A percentile compares a stretch with the other conserved stretches of the same genome.
These are phyloP conservation scores for Drosophila mercatorum DNA, from an alignment of 2,888 invertebrate genomes.

Conservation along the genomic window DNA sequence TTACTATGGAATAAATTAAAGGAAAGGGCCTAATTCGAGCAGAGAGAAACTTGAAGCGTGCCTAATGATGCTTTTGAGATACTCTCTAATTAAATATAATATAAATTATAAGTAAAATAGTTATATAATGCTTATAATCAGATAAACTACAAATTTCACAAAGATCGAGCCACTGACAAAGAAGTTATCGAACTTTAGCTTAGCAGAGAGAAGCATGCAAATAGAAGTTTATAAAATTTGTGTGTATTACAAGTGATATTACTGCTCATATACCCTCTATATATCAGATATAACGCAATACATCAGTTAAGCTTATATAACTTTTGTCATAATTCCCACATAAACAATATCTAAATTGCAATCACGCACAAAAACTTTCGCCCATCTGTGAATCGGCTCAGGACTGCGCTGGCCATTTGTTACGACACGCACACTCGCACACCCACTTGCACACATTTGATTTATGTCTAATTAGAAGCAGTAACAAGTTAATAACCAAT, in stretches of 20 bases:
- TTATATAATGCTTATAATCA: background rate
- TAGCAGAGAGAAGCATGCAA: no score
- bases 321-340: background rate
- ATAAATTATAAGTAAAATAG: background rate
- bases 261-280: no score
- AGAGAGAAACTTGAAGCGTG: background rate
- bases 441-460: slow-evolving; percentile 30
- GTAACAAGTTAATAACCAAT: slow-evolving; percentile 55
- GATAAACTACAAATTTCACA: background rate
- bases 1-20: background rate
- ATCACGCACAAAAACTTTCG: slow-evolving; percentile 32
- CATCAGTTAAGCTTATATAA: background rate
- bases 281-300: no score
- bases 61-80: background rate
- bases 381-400: background rate
- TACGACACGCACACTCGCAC: background rate
- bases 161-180: background rate
- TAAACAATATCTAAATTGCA: slow-evolving; percentile 12
- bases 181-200: background rate
- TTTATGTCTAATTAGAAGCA: slow-evolving; percentile 58
- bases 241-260: no score
- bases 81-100: background rate
- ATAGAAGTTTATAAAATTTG: no score
- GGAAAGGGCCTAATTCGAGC: background rate
- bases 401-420: slow-evolving; percentile 25